Base-by-base conservation (phyloP, 2,797 vertebrate genomes). In the Nannoperca australis region DNA sequence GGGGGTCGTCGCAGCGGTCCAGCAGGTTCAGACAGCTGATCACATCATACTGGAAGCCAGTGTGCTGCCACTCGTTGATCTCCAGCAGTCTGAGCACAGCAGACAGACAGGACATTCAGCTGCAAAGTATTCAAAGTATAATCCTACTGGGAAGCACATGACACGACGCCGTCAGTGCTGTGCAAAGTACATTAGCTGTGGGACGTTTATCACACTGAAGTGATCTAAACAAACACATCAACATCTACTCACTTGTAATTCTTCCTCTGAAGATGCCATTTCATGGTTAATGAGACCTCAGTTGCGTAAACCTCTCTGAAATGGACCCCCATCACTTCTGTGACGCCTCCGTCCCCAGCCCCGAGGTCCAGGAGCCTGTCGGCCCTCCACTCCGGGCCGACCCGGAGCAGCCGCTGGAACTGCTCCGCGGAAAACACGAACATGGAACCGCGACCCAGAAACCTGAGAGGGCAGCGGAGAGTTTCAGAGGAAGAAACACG, bases 11-110 rank as follows among this genome's bases (percentile, higher is more conserved):
- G 74, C 97, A 99, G 73, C 98, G 97, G 89, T 99, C 98, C 87
- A 99, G 92, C 89, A 99, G 93, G 90, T 99, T 99, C 91, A 99
- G 94, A 89, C 98, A 99, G 96, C 98, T 99, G 94, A 99, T 97
- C 78, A 99, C 93, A 45, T 99, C 97, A 54, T 97, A 99, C 78
- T 96, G 96, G 90, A 99, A 97, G 17, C 96, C 96, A 1, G 95
- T 96, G 20, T 95, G 94, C 82, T 97, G 97, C 98, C 98, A 99
- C 79, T 98, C 97, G 42, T 99, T 97, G 69, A 99, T 94, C 2
- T 60, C 92, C 32, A 95, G 77, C 58, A 94, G n/a, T 3, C 94
- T 95, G 73, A 62, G n/a, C 2, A n/a, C 2, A 22, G 73, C 18
- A 72, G 2, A 11, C 51, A 63, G 34, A 58, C 6, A 70, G 12